phyloP scores from a whole-genome alignment of 2,113 vertebrate species.

The Ellobius talpinus region DNA sequence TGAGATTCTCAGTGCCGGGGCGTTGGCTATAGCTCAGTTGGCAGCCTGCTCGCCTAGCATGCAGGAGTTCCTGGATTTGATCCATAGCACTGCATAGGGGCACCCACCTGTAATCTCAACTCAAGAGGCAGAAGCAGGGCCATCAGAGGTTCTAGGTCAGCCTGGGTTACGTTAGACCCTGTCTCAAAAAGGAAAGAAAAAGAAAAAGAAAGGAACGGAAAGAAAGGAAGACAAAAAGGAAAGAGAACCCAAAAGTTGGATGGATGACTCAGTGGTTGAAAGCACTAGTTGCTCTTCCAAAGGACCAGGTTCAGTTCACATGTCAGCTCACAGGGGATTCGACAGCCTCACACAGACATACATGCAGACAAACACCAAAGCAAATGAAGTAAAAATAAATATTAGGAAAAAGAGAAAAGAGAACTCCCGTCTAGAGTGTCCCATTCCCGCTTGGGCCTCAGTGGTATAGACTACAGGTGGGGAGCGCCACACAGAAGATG shows the following conservation, averaged over 20 bases:
- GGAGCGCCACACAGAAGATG: accelerated
- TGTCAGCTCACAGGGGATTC: not conserved
- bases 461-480: not conserved
- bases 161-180: not conserved
- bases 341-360: not conserved
- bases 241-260: not conserved
- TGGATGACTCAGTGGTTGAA: not conserved
- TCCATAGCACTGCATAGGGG: too few relatives aligned
- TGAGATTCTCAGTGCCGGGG: not conserved
- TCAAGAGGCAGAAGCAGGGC: not conserved
- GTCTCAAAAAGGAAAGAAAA: not conserved
- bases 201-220: accelerated
- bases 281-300: not conserved
- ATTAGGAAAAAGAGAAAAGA: not conserved
- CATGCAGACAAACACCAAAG: not conserved
- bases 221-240: not conserved
- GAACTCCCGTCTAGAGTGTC: not conserved
- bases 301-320: not conserved
- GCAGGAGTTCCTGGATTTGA: not conserved
- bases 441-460: not conserved
- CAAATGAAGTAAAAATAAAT: not conserved
- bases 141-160: not conserved
- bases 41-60: not conserved
- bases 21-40: not conserved
- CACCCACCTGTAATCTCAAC: not conserved